Evolutionary conservation across 2,797 vertebrate species (phyloP).

Genomic region (Parauchenoglanis punctatus): DNA sequence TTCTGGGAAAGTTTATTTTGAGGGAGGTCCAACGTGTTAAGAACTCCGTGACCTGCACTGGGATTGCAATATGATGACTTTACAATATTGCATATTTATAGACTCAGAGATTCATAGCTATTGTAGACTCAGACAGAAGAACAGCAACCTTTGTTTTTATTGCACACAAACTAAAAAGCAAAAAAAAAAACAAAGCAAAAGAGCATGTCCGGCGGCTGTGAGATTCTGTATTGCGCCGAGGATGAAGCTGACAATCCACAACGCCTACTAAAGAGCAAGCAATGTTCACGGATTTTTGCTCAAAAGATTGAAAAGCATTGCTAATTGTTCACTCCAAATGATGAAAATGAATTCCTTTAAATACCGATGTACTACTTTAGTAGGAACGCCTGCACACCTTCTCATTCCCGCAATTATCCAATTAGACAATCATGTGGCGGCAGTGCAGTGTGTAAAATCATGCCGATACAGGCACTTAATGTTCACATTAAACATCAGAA

Average conservation of each 20-base stretch:
- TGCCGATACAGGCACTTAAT: not conserved
- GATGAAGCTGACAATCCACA: not conserved
- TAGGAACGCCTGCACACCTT: not conserved
- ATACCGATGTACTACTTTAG: not conserved
- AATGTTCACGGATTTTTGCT: not conserved
- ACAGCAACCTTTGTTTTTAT: conserved; percentile 21
- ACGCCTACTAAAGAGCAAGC: not conserved
- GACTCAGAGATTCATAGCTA: conserved; percentile 22
- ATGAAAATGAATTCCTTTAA: not conserved
- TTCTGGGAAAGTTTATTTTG: conserved; percentile 49
- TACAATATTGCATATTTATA: conserved; percentile 52
- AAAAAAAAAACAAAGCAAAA: not conserved
- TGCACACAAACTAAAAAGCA: conserved; percentile 2
- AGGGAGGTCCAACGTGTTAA: conserved; percentile 49
- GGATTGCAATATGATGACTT: conserved; percentile 44
- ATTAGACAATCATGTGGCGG: not conserved
- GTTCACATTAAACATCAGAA: not conserved
- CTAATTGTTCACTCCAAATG: not conserved
- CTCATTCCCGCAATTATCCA: not conserved
- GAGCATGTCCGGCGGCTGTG: not conserved
- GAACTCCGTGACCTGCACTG: conserved; percentile 46
- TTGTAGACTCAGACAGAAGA: conserved; percentile 13
- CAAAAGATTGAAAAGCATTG: not conserved
- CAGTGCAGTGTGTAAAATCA: not conserved
- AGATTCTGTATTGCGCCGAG: not conserved